Evolutionary conservation across 2,888 invertebrate species (phyloP), one percentile per base, ranked within the genome.

Genomic region (Hipparchia sbordonii): DNA sequence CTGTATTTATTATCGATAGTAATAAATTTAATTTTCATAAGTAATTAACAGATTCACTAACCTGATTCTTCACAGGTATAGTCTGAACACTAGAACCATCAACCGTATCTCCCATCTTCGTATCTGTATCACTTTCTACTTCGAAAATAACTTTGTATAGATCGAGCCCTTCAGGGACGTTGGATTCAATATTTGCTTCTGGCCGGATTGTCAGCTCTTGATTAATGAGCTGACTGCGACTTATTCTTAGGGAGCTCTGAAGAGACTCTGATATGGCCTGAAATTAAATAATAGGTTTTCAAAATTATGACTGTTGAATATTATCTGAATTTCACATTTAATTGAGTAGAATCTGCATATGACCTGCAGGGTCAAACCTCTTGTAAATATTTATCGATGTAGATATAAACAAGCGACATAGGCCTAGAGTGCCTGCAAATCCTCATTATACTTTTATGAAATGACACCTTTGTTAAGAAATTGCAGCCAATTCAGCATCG

Each of bases 261-360:
- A 91, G 80, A 48, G 89, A 89, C 80, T 93, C 93, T 76, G 91
- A 85, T 85, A 93, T 90, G 0, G 93, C 93, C 93, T 93, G 82
- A 67, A 75, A 76, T 48, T n/a, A 74, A 70, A 67, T 70, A 45
- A 63, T 52, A 9, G 10, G 52, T 52, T 52, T 39, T 39, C 39
- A 39, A 39, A 39, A 39, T 39, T 39, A 39, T 5, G 2, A 39
- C 39, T 39, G 39, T 39, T 39, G 2, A 39, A 39, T 4, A 39
- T 2, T 39, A 39, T 39, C 39, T 39, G 39, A 39, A 39, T 39
- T 39, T 39, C 39, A 39, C 39, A 39, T 39, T 39, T 23, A 23
- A 23, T 23, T 23, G 23, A 23, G 23, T 23, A 23, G 23, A 23
- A 23, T 23, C 23, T 23, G 23, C 39, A 39, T 39, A 4, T 39